Conservation (phyloP, 2,888 invertebrate genomes). For the Incurvaria masculella region DNA sequence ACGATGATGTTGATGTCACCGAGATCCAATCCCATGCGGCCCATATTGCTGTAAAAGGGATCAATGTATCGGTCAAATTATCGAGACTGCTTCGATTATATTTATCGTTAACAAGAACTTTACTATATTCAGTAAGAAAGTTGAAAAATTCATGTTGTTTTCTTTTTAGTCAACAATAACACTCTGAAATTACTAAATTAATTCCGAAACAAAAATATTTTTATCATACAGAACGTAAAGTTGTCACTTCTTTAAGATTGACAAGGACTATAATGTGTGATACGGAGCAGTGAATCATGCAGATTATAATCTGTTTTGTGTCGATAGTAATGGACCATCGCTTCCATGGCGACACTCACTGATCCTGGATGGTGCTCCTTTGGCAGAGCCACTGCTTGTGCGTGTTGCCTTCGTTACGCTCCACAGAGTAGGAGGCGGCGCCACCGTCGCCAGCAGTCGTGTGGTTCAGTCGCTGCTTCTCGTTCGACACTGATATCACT, state of each 20-base stretch:
- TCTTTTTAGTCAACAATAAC: too few relatives aligned
- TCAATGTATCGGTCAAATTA: too few relatives aligned
- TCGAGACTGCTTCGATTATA: too few relatives aligned
- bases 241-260: neutral
- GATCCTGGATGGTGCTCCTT: constrained; percentile 51
- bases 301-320: too few relatives aligned
- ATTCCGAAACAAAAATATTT: too few relatives aligned
- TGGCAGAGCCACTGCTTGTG: constrained; percentile 49
- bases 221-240: too few relatives aligned
- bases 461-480: constrained; percentile 41
- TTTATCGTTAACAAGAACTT: too few relatives aligned
- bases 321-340: too few relatives aligned
- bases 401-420: constrained; percentile 40
- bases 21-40: constrained; percentile 75
- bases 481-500: constrained; percentile 62
- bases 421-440: constrained; percentile 34
- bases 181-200: too few relatives aligned
- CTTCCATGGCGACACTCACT: constrained; percentile 54
- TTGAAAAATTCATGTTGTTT: neutral
- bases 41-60: constrained; percentile 59
- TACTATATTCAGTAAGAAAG: neutral
- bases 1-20: constrained; percentile 65
- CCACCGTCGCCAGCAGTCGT: constrained; percentile 26
- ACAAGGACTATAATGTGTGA: too few relatives aligned
- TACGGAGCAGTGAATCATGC: too few relatives aligned